phyloP scores from a whole-genome alignment of 2,797 vertebrate species.

The Molothrus aeneus region DNA sequence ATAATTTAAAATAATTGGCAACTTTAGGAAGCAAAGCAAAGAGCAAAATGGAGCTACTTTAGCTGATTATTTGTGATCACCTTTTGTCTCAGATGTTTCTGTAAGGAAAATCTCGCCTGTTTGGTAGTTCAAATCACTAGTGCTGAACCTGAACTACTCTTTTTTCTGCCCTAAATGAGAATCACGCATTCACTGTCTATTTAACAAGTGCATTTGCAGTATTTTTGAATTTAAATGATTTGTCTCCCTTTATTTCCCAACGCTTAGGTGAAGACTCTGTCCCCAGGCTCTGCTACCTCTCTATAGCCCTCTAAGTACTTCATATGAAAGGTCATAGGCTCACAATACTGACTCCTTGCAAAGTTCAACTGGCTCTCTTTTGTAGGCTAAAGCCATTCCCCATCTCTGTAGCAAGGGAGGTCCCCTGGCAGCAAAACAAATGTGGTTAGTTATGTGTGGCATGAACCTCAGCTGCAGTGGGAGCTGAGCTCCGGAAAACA shows the following conservation, averaged over 20 bases:
- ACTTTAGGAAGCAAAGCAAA: constrained; percentile 8
- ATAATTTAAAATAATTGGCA: constrained; percentile 28
- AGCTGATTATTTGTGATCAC: neutral
- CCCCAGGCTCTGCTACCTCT: constrained; percentile 4
- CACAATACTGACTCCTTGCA: constrained; percentile 23
- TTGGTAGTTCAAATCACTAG: neutral
- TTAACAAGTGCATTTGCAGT: neutral
- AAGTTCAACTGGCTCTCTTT: constrained; percentile 35
- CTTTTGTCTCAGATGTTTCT: constrained; percentile 4
- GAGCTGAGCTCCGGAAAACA: constrained; percentile 19
- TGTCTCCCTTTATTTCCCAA: constrained; percentile 23
- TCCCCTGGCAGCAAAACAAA: constrained; percentile 67
- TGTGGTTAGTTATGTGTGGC: constrained; percentile 66
- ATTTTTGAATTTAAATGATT: constrained; percentile 30
- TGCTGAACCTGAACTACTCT: neutral
- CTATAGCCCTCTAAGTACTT: constrained; percentile 8
- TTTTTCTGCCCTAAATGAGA: neutral
- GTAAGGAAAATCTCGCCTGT: neutral
- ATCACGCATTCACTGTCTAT: neutral
- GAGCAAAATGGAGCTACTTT: neutral
- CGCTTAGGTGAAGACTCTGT: neutral
- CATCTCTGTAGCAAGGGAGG: neutral
- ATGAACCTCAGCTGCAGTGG: constrained; percentile 50
- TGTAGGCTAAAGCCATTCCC: constrained; percentile 44
- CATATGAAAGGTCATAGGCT: constrained; percentile 42